phyloP scores from a whole-genome alignment of 2,113 vertebrate species.

The Crypturellus undulatus region DNA sequence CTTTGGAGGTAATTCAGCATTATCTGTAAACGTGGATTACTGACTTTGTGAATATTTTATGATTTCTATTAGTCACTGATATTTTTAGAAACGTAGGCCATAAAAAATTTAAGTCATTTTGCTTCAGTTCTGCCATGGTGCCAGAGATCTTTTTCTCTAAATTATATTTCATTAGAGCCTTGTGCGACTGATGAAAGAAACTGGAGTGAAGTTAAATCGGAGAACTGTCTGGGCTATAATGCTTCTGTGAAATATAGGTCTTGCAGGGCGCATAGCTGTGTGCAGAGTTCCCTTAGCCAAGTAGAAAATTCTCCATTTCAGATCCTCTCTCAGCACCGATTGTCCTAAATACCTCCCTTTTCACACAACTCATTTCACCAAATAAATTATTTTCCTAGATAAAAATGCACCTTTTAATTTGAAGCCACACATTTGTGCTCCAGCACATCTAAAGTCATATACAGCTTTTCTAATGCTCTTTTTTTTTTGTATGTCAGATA shows the following conservation, averaged over 20 bases:
- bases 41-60: constrained; percentile 77
- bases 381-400: neutral
- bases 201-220: neutral
- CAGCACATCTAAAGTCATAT: neutral
- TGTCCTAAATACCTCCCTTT: constrained; percentile 5
- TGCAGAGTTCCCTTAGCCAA: neutral
- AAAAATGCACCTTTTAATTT: neutral
- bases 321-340: neutral
- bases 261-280: neutral
- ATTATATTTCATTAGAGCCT: neutral
- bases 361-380: neutral
- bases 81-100: constrained; percentile 71
- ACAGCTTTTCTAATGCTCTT: neutral
- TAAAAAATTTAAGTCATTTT: constrained; percentile 75
- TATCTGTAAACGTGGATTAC: constrained; percentile 40
- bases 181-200: constrained; percentile 1
- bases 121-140: constrained; percentile 23
- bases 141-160: neutral
- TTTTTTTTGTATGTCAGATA: neutral
- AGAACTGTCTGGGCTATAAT: neutral
- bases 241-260: neutral
- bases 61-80: constrained; percentile 53
- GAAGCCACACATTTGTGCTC: neutral
- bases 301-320: neutral
- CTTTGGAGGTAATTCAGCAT: constrained; percentile 33